phyloP scores from a whole-genome alignment of 2,888 invertebrate genomes.

The Notodonta dromedarius region DNA sequence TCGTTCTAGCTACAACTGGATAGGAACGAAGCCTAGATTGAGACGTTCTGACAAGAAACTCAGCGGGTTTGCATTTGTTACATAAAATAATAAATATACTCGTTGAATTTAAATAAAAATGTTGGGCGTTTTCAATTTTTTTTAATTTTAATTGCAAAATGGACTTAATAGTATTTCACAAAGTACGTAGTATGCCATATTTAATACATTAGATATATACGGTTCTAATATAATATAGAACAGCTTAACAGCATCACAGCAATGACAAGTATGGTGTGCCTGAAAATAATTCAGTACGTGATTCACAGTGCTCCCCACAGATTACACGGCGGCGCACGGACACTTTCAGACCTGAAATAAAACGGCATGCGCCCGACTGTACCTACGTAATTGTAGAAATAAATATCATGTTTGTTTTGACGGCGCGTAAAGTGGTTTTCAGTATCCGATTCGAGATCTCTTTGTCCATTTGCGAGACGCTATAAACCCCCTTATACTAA shows the following conservation, averaged over 20 bases:
- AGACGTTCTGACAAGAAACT: too few species aligned
- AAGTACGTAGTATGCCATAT: too few species aligned
- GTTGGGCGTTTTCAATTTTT: too few species aligned
- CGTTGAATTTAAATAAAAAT: too few species aligned
- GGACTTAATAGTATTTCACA: too few species aligned
- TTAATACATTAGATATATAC: too few species aligned
- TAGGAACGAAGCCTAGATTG: too few species aligned
- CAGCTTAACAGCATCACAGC: background rate
- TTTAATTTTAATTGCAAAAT: too few species aligned
- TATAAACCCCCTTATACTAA: background rate
- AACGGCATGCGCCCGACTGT: constrained; percentile 9
- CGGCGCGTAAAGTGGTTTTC: constrained; percentile 26
- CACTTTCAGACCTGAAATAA: constrained; percentile 5
- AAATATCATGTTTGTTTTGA: constrained; percentile 35
- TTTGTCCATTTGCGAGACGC: constrained; percentile 1
- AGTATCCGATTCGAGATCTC: constrained; percentile 5
- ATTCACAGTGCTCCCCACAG: background rate
- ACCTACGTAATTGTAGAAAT: constrained; percentile 44
- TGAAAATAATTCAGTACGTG: constrained; percentile 16
- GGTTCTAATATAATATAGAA: too few species aligned
- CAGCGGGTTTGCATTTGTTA: too few species aligned
- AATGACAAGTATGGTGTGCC: constrained; percentile 3
- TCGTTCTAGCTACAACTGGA: too few species aligned
- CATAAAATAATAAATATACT: too few species aligned
- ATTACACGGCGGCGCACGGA: background rate